These are phyloP conservation scores for Episyrphus balteatus DNA, from an alignment of 1,140 invertebrate species.

Conservation along the genomic window DNA sequence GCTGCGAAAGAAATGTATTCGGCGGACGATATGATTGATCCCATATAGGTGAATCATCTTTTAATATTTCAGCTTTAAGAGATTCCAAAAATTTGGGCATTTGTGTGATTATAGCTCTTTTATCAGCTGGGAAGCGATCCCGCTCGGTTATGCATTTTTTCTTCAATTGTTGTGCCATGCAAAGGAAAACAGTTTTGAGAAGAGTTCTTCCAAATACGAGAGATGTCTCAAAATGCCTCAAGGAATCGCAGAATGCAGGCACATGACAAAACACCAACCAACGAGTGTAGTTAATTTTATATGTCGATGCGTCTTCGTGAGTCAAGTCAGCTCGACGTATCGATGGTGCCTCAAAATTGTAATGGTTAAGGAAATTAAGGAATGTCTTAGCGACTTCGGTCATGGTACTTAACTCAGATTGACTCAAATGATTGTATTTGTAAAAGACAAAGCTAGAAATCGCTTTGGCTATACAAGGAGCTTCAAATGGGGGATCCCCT, in stretches of 20 bases:
- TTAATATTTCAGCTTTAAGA: conserved; percentile 79
- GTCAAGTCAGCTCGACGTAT: conserved; percentile 55
- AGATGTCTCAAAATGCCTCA: conserved; percentile 81
- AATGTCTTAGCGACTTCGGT: conserved; percentile 89
- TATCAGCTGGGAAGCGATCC: conserved; percentile 79
- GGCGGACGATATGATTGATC: conserved; percentile 47
- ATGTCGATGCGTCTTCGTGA: conserved; percentile 68
- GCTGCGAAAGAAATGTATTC: conserved; percentile 29
- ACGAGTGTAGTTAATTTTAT: conserved; percentile 88
- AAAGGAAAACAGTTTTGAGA: conserved; percentile 76
- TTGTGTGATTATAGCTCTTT: conserved; percentile 52
- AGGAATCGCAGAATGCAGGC: conserved; percentile 86
- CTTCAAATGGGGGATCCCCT: conserved; percentile 85
- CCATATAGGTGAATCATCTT: conserved; percentile 82
- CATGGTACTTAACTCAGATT: conserved; percentile 81
- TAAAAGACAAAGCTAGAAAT: conserved; percentile 84
- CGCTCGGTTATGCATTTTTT: conserved; percentile 81
- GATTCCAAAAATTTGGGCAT: conserved; percentile 72
- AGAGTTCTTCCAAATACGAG: conserved; percentile 80
- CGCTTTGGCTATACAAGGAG: conserved; percentile 81
- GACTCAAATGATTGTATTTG: conserved; percentile 66
- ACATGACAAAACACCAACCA: conserved; percentile 95
- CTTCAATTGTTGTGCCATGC: conserved; percentile 78
- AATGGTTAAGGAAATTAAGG: conserved; percentile 85
- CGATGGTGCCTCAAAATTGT: conserved; percentile 84